A percentile compares a stretch with the other conserved stretches of the same genome.
These are phyloP conservation scores for Catocala sponsa DNA, from an alignment of 2,888 invertebrate genomes.

Conservation along the genomic window DNA sequence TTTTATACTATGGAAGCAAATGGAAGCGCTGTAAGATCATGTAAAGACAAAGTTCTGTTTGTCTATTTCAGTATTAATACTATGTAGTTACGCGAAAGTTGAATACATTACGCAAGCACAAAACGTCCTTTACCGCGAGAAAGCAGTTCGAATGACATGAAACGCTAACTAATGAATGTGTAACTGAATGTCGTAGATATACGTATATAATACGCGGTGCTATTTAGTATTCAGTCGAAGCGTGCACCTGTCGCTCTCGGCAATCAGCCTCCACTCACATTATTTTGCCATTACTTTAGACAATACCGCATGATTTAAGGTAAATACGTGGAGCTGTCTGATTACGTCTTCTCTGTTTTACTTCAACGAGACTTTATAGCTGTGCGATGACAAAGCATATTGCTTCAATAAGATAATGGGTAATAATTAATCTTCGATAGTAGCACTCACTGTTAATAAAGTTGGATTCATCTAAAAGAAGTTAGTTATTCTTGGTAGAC, in stretches of 20 bases:
- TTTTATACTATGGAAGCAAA: background rate
- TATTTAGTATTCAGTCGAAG: slow-evolving; percentile 71
- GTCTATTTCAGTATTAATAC: slow-evolving; percentile 29
- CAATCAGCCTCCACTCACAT: slow-evolving; percentile 72
- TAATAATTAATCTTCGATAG: background rate
- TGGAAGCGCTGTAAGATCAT: background rate
- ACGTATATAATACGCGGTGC: slow-evolving; percentile 48
- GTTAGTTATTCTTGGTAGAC: too few species aligned
- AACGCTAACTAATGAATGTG: slow-evolving; percentile 64
- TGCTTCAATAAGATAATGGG: background rate
- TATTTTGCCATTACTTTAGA: slow-evolving; percentile 74
- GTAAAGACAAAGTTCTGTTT: slow-evolving; percentile 11
- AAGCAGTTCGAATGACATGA: slow-evolving; percentile 56
- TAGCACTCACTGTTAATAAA: too few species aligned
- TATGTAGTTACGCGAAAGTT: slow-evolving; percentile 23
- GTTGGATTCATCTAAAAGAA: too few species aligned
- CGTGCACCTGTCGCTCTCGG: slow-evolving; percentile 69
- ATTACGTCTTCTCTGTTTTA: slow-evolving; percentile 45
- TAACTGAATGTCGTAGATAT: slow-evolving; percentile 49
- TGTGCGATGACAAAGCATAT: slow-evolving; percentile 8
- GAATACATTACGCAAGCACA: slow-evolving; percentile 36
- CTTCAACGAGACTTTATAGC: slow-evolving; percentile 8
- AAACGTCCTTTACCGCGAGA: slow-evolving; percentile 45
- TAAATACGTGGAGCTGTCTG: slow-evolving; percentile 58
- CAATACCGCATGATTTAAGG: slow-evolving; percentile 68